Base-by-base conservation (phyloP, 1,140 invertebrate genomes). In the Penaeus indicus region DNA sequence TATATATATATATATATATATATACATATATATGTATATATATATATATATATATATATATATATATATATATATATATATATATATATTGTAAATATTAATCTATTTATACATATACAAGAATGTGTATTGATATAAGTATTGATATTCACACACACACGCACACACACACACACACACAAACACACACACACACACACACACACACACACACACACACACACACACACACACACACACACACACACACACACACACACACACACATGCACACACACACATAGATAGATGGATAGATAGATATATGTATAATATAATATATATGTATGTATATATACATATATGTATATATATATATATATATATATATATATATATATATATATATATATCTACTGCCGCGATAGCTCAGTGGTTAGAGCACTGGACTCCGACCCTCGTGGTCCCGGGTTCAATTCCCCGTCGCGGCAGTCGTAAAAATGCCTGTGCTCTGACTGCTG, bases 181-280 rank as follows among this genome's bases (percentile, higher is more conserved):
- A 89, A 1, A 89, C 63, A 88, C 67, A 83, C 82, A 89, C 64
- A 88, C 80, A 88, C 69, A 88, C 82, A 80, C 62, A 54, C 77
- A n/a, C 62, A 18, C 77, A n/a, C 61, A 84, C 47, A 47, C 27
- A 60, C 38, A 78, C 25, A 27, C 77, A 77, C 63, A 63, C 69
- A 80, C 21, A 81, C 27, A 90, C 38, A 69, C 64, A 88, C 32
- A 90, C 27, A 88, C 32, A 80, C 38, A 81, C 27, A 88, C 61
- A 81, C 1, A 88, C 2, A 27, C 80, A 88, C 62, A 86, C 64
- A 87, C 63, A 88, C 80, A 80, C 62, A 80, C 42, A 88, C 62
- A 88, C 67, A 25, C 8, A 25, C 67, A 42, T 61, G n/a, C n/a
- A n/a, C 27, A 21, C 19, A 21, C 21, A n/a, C n/a, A n/a, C n/a